Evolutionary conservation across 2,113 vertebrate species (phyloP).

Genomic region (Syrmaticus mikado): DNA sequence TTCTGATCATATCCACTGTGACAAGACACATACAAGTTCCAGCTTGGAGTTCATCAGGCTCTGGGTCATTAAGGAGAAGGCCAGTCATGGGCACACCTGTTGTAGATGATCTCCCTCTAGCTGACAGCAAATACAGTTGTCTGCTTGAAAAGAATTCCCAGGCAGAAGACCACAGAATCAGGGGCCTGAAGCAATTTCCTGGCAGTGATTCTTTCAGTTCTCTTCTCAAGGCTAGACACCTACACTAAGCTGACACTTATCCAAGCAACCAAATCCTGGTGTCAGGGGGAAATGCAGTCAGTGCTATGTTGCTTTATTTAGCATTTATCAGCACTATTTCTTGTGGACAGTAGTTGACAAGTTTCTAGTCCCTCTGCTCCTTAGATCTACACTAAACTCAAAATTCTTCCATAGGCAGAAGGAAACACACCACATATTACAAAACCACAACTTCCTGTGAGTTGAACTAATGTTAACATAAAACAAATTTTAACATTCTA

Average conservation of each 20-base stretch:
- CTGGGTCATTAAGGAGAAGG: not conserved
- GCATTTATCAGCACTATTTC: not conserved
- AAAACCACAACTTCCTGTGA: not conserved
- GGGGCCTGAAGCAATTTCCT: accelerated
- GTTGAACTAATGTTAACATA: not conserved
- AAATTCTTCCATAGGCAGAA: not conserved
- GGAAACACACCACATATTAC: not conserved
- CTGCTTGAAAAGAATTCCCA: not conserved
- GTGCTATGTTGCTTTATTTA: not conserved
- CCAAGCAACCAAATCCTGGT: not conserved
- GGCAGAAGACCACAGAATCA: not conserved
- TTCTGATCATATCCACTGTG: accelerated
- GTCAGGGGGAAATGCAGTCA: not conserved
- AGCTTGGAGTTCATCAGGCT: accelerated
- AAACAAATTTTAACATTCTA: not conserved
- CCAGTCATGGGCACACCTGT: accelerated
- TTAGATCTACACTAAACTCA: not conserved
- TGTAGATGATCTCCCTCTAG: accelerated
- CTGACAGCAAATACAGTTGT: not conserved
- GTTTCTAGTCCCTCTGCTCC: not conserved
- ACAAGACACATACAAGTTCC: accelerated
- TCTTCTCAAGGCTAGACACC: not conserved
- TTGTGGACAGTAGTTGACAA: not conserved
- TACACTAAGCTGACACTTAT: not conserved
- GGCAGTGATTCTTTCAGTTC: not conserved